These are phyloP conservation scores for Acleris cristana DNA, from an alignment of 2,888 invertebrate species.

Conservation along the genomic window DNA sequence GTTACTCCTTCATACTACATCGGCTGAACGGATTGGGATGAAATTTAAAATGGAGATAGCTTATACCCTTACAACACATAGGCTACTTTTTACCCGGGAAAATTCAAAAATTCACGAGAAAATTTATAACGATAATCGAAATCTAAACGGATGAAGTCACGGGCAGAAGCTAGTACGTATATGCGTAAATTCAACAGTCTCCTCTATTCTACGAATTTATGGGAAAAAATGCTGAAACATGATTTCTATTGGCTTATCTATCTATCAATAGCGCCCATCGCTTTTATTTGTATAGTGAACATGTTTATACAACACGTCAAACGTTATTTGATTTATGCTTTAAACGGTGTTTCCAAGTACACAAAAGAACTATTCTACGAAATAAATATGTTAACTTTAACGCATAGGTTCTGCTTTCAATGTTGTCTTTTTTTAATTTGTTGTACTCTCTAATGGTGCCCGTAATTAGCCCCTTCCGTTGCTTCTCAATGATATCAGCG, in stretches of 20 bases:
- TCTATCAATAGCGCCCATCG: slow-evolving; percentile 60
- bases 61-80: too few species aligned
- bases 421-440: slow-evolving; percentile 6
- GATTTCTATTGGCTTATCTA: slow-evolving; percentile 38
- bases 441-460: slow-evolving; percentile 39
- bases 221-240: not conserved
- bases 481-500: slow-evolving; percentile 56
- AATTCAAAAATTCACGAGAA: too few species aligned
- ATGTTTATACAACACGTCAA: slow-evolving; percentile 59
- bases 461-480: slow-evolving; percentile 63
- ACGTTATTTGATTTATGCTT: slow-evolving; percentile 43
- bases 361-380: not conserved
- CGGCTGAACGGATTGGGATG: too few species aligned
- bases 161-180: too few species aligned
- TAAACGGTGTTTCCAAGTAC: slow-evolving; percentile 27
- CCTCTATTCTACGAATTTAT: too few species aligned
- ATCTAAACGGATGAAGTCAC: too few species aligned
- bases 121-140: too few species aligned
- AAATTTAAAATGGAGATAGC: too few species aligned
- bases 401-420: not conserved
- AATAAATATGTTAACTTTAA: not conserved
- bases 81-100: too few species aligned
- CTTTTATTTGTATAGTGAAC: slow-evolving; percentile 55
- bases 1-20: too few species aligned
- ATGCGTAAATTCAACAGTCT: too few species aligned